Percentiles rank a stretch among this genome's conserved stretches.
Conservation (phyloP, 2,797 vertebrate genomes). For the Otolemur crassicaudatus region DNA sequence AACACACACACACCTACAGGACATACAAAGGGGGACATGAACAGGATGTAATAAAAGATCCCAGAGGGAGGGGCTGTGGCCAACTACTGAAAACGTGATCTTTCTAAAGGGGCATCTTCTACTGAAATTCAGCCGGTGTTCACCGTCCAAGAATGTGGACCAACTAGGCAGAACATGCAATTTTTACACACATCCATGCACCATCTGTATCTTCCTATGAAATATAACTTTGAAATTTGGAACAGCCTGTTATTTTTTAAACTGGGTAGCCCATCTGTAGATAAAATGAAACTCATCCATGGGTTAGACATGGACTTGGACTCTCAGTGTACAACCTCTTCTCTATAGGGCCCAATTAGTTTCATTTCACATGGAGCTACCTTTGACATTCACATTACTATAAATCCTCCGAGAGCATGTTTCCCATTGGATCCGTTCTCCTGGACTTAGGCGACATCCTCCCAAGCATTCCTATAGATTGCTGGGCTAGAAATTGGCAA, state of each 20-base stretch:
- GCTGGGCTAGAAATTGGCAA: constrained; percentile 72
- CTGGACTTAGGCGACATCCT: constrained; percentile 34
- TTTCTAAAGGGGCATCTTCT: neutral
- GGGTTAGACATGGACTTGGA: neutral
- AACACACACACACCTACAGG: neutral
- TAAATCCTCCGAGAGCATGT: constrained; percentile 61
- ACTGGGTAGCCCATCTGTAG: neutral
- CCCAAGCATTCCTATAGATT: constrained; percentile 71
- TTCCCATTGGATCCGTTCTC: constrained; percentile 66
- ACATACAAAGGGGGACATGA: neutral
- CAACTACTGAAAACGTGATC: neutral
- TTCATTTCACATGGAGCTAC: constrained; percentile 70
- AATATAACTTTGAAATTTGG: neutral
- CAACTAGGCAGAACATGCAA: fast-evolving
- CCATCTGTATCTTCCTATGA: neutral
- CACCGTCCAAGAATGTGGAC: neutral
- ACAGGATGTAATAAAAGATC: neutral
- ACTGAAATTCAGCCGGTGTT: neutral
- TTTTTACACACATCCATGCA: neutral
- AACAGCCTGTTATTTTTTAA: neutral
- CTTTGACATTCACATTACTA: constrained; percentile 73
- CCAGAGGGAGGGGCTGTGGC: neutral
- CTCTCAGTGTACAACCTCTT: constrained; percentile 30
- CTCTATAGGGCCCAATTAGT: constrained; percentile 64
- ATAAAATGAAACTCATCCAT: constrained; percentile 1